Base-by-base conservation (phyloP, 1,140 invertebrate species). In the Cardiocondyla obscurior region DNA sequence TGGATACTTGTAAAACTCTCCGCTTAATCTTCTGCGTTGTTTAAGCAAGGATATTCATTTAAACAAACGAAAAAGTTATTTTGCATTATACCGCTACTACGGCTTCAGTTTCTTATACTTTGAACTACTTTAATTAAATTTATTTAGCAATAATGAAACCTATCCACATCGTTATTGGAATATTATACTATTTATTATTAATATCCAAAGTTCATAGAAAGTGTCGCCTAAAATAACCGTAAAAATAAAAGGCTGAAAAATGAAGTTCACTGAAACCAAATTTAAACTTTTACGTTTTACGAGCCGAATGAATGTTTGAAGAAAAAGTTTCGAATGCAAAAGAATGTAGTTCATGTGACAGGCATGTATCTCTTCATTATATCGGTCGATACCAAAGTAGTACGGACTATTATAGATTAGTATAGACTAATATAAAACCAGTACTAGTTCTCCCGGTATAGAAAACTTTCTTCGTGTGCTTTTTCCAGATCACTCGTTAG, bases 351-450 rank as follows among this genome's bases (percentile, higher is more conserved):
- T 58, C 25, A 25, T 14, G 19, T 0, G 16, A 14, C 14, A 76
- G 14, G 10, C 16, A 49, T 49, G 19, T 14, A 33, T 46, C 4
- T 36, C 19, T 49, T 62, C 12, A 64, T 49, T 51, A 44, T 62
- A 33, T 62, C 28, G 55, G 28, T 62, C 55, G 25, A 76, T 76
- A 22, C 49, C 33, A 64, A 51, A 64, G 25, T 30, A 10, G 19
- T n/a, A 60, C 14, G 60, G 14, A 76, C n/a, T 53, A 70, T 53
- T 46, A 36, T 44, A 72, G 51, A 72, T 72, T 72, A 22, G 70
- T 58, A 58, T 25, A 53, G 22, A 42, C 16, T 53, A 39, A 69
- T 69, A 67, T 46, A 12, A 69, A 3, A 69, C 25, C n/a, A 16
- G 42, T 51, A 69, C 25, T 3, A 30, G 42, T 51, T 19, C n/a